Evolutionary conservation across 2,888 invertebrate species (phyloP).

Genomic region (Hypselothyrea guttata): DNA sequence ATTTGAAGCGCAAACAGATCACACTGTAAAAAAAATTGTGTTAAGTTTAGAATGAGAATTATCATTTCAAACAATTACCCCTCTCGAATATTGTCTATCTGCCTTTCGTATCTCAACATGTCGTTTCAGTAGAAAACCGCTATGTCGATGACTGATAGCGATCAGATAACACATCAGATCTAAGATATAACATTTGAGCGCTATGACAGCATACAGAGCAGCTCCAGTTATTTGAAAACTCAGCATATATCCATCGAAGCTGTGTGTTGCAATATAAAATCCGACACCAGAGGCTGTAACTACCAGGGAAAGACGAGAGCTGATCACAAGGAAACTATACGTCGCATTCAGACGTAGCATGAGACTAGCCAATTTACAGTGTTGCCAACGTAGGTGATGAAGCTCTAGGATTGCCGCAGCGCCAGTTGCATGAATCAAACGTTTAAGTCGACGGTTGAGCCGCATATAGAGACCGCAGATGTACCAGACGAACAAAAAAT

Average conservation of each 20-base stretch:
- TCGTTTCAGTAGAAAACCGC: constrained; percentile 1
- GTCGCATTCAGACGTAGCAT: constrained; percentile 9
- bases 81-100: not conserved
- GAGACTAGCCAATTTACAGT: constrained; percentile 24
- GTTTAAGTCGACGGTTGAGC: constrained; percentile 19
- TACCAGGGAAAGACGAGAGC: constrained; percentile 18
- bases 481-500: constrained; percentile 37
- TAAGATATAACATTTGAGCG: constrained; percentile 12
- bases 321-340: constrained; percentile 16
- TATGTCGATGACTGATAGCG: constrained; percentile 11
- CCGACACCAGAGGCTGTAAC: constrained; percentile 23
- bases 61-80: constrained; percentile 8
- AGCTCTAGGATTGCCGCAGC: constrained; percentile 23
- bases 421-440: not conserved
- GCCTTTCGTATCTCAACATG: not conserved
- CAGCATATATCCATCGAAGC: not conserved
- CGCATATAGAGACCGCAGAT: constrained; percentile 12
- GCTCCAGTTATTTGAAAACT: not conserved
- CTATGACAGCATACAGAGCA: not conserved
- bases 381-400: constrained; percentile 35
- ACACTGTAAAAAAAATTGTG: constrained; percentile 50
- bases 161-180: constrained; percentile 27
- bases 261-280: constrained; percentile 30
- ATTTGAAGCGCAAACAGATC: constrained; percentile 35
- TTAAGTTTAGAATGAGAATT: too few relatives aligned